Base-by-base conservation (phyloP, 2,888 invertebrate species). In the Acanthosoma haemorrhoidale region DNA sequence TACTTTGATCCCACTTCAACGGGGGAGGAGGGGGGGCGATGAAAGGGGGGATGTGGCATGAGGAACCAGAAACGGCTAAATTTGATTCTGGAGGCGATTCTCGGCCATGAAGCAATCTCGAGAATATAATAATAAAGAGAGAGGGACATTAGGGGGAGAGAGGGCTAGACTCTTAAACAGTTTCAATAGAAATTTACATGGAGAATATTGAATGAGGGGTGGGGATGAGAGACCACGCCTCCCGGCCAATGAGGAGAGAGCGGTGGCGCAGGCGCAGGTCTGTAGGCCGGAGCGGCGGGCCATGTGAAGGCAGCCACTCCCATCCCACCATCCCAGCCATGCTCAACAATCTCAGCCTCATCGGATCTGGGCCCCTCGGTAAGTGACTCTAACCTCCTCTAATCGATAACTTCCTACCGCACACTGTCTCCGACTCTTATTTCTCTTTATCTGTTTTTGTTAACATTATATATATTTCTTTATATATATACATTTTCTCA, bases 341-440 rank as follows among this genome's bases (percentile, higher is more conserved):
- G 78, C 77, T 78, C 75, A 78, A 78, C 76, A 77, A 78, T 75
- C 74, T 78, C 74, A 76, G 77, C 75, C 75, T 76, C 73, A 75
- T 77, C 67, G 77, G 77, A 70, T 74, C 76, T 72, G 76, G 75
- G 70, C 63, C 75, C 58, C 70, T 75, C 36, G 78, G 77, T 77
- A 72, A 76, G 76, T 74, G 25, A 18, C 25, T 38, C 58, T n/a
- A 11, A 8, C 41, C 41, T 15, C n/a, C n/a, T n/a, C n/a, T n/a
- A 51, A 51, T 51, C 51, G 51, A 51, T 51, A 51, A 51, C 51
- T 51, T 13, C 25, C 51, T 6, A 51, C 51, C 51, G 51, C 21
- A n/a, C n/a, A 25, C 21, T 51, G 25, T 51, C 51, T 25, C 5
- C 25, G n/a, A n/a, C n/a, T n/a, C n/a, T n/a, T n/a, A n/a, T n/a